Evolutionary conservation across 2,113 vertebrate genomes (phyloP), one percentile per base, ranked within the genome.

Genomic region (Romanogobio albipinnatus): DNA sequence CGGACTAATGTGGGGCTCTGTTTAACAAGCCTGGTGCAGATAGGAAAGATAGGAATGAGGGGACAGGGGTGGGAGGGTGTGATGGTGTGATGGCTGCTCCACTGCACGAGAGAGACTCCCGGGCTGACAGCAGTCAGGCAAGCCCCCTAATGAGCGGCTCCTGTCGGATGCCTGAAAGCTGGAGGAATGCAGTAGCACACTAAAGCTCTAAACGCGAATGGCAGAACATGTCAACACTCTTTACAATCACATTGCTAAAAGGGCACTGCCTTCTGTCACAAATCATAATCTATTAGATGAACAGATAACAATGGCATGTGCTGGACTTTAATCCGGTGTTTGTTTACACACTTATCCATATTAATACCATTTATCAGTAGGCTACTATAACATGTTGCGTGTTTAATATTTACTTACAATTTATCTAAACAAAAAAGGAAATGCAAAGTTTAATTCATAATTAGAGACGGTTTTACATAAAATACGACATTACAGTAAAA

Each of bases 1-100:
- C 90, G 89, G 84, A 89, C 89, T 93, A 94, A 94, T 93, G 90
- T 89, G 91, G 88, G 86, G 82, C 89, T 92, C 90, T 93, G 93
- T 93, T 93, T 94, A 93, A 93, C 91, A 93, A 92, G 91, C 90
- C 86, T 66, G 90, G 75, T 77, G 61, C 47, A 51, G 79, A 68
- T 56, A 71, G 19, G 81, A 71, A 53, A 43, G 81, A 71, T 82
- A 56, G 45, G 22, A 68, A 43, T 56, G 29, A 71, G 51, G 33
- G 47, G 86, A 84, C 39, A 74, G 87, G 53, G 43, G 75, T 13
- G 58, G 75, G 59, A 17, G 71, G 68, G 51, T 47, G 36, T 75
- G 56, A 58, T 82, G 81, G 66, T 82, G 66, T 71, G 84, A 82
- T 68, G 66, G 33, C 74, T 79, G 82, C 26, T 84, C 73, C 43